Evolutionary conservation across 1,140 invertebrate genomes (phyloP), one percentile per base, ranked within the genome.

Genomic region (Ditylenchus dipsaci): DNA sequence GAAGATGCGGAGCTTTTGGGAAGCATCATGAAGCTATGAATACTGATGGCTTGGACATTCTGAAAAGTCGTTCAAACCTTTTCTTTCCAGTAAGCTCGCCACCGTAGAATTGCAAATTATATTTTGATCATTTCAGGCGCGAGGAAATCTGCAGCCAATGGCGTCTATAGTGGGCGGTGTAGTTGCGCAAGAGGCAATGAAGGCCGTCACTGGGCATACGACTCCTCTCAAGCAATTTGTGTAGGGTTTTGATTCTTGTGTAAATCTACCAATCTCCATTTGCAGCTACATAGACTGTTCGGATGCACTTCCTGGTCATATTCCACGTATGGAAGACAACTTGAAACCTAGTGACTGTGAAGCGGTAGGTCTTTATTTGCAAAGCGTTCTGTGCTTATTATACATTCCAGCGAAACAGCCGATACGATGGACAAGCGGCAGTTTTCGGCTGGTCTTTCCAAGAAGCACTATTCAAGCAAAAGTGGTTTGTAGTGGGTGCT

Each of bases 191-290:
- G 85, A 87, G 85, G 84, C 86, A 1, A 95, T 99, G 90, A 99
- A 87, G 83, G 93, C 94, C 1, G 95, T 92, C 83, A 93, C 91
- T 71, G 94, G 95, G 47, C 98, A 98, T 84, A 99, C 97, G 83
- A 89, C 89, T 71, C 95, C 96, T 0, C 91, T 98, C 65, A 88
- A 87, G 76, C 95, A 98, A 81, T 98, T 91, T 90, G 83, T 98
- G 8, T 97, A 97, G 11, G 33, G 3, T 38, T 38, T 11, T 38
- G 33, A 3, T 38, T 11, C 3, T 38, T 38, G 33, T 11, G 11
- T 38, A 5, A 38, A 38, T 38, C 11, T 38, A 38, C 33, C 3
- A 38, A 38, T 38, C 3, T 38, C 11, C 11, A 11, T 38, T 38
- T 38, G 11, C 3, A 38, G 33, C 33, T 38, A 38, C 11, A 38